Conservation (phyloP, 2,797 vertebrate genomes). For the Galagoides demidoff region DNA sequence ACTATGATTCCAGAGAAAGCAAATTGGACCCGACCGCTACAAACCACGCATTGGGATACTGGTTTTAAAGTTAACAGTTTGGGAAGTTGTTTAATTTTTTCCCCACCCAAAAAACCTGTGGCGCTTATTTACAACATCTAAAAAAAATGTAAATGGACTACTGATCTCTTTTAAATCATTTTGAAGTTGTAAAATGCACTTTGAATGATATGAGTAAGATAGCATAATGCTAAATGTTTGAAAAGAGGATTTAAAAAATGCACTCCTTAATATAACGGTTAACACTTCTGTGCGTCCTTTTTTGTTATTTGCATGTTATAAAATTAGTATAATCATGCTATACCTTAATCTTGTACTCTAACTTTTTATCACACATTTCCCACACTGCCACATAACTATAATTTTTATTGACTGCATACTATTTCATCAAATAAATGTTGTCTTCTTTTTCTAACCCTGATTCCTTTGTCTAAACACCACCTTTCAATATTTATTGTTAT, state of each 20-base stretch:
- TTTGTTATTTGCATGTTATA: slow-evolving; percentile 37
- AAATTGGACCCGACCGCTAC: slow-evolving; percentile 80
- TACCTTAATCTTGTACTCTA: neutral
- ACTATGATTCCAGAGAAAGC: slow-evolving; percentile 75
- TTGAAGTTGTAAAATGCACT: slow-evolving; percentile 39
- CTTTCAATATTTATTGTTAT: neutral
- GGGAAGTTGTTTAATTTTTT: slow-evolving; percentile 57
- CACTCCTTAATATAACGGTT: neutral
- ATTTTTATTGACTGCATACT: slow-evolving; percentile 66
- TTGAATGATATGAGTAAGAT: neutral
- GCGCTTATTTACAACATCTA: slow-evolving; percentile 32
- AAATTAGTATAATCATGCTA: slow-evolving; percentile 8
- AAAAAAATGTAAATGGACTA: slow-evolving; percentile 28
- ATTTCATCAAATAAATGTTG: slow-evolving; percentile 47
- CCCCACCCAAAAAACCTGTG: slow-evolving; percentile 31
- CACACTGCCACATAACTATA: neutral
- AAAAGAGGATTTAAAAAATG: slow-evolving; percentile 7
- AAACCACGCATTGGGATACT: slow-evolving; percentile 43
- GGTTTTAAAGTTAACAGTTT: slow-evolving; percentile 44
- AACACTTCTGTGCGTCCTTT: neutral
- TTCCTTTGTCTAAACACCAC: neutral
- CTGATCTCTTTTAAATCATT: slow-evolving; percentile 44
- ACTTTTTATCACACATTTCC: neutral
- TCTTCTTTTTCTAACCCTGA: neutral
- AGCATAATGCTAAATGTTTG: neutral